phyloP scores from a whole-genome alignment of 1,140 invertebrate species.

The Diabrotica virgifera region DNA sequence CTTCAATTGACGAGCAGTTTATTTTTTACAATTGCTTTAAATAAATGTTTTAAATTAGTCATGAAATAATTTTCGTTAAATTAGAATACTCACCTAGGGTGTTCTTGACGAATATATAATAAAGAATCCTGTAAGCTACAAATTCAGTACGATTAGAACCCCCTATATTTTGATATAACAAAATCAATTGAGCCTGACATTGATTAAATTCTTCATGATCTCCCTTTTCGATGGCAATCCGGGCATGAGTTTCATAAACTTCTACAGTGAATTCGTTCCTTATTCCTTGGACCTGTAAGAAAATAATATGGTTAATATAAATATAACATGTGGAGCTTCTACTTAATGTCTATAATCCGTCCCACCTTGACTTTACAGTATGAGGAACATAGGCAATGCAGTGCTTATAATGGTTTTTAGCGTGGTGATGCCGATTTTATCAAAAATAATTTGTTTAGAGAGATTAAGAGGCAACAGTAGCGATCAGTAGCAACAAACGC shows the following conservation, averaged over 20 bases:
- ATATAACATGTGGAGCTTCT: too few species aligned
- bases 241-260: slow-evolving; percentile 97
- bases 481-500: too few species aligned
- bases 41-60: too few species aligned
- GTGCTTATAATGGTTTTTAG: too few species aligned
- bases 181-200: slow-evolving; percentile 95
- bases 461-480: too few species aligned
- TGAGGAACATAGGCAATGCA: too few species aligned
- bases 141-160: slow-evolving; percentile 83
- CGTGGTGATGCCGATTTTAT: too few species aligned
- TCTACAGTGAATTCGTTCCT: slow-evolving; percentile 90
- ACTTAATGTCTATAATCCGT: too few species aligned
- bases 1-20: too few species aligned
- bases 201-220: slow-evolving; percentile 99
- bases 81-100: slow-evolving; percentile 73
- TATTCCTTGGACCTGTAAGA: slow-evolving; percentile 85
- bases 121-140: slow-evolving; percentile 91
- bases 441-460: too few species aligned
- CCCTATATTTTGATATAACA: slow-evolving; percentile 79
- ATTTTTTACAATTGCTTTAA: not conserved
- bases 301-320: not conserved
- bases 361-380: too few species aligned
- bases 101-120: slow-evolving; percentile 97
- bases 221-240: slow-evolving; percentile 94
- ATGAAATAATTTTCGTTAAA: not conserved